Evolutionary conservation across 1,140 invertebrate species (phyloP).

Genomic region (Drosophila kikkawai): DNA sequence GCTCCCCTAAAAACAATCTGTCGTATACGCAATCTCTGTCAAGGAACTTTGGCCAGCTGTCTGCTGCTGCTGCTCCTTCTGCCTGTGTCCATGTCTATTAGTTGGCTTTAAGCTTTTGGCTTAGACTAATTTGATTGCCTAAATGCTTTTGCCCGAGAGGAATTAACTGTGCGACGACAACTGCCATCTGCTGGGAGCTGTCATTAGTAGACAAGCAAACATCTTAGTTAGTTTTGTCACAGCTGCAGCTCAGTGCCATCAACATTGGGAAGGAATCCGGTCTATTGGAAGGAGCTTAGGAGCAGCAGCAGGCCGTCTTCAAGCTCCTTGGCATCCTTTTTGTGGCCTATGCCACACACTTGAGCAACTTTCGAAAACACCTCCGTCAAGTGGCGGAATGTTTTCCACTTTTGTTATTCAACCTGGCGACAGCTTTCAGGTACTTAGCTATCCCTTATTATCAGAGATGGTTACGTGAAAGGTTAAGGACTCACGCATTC

Average conservation of each 20-base stretch:
- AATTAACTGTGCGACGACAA: conserved; percentile 41
- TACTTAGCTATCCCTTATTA: conserved; percentile 24
- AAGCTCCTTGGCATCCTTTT: background rate
- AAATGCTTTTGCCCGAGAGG: conserved; percentile 33
- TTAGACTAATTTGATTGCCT: conserved; percentile 53
- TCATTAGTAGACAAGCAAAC: conserved; percentile 38
- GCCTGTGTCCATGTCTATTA: conserved; percentile 33
- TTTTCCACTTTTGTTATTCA: conserved; percentile 38
- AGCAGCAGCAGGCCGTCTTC: background rate
- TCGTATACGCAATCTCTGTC: conserved; percentile 30
- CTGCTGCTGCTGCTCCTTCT: background rate
- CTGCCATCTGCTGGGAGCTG: conserved; percentile 34
- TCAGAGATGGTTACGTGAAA: conserved; percentile 20
- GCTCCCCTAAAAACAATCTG: conserved; percentile 12
- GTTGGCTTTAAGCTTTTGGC: conserved; percentile 49
- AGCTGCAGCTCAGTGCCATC: conserved; percentile 12
- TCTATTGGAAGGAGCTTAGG: conserved; percentile 35
- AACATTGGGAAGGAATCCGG: conserved; percentile 7
- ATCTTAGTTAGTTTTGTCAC: conserved; percentile 33
- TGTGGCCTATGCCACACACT: conserved; percentile 35
- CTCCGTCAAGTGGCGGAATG: conserved; percentile 46
- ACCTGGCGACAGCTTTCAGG: conserved; percentile 14
- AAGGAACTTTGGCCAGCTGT: conserved; percentile 22
- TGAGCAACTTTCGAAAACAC: conserved; percentile 51
- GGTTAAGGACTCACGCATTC: background rate